These are phyloP conservation scores for Lacanobia wlatinum DNA, from an alignment of 2,888 invertebrate species.

Conservation along the genomic window DNA sequence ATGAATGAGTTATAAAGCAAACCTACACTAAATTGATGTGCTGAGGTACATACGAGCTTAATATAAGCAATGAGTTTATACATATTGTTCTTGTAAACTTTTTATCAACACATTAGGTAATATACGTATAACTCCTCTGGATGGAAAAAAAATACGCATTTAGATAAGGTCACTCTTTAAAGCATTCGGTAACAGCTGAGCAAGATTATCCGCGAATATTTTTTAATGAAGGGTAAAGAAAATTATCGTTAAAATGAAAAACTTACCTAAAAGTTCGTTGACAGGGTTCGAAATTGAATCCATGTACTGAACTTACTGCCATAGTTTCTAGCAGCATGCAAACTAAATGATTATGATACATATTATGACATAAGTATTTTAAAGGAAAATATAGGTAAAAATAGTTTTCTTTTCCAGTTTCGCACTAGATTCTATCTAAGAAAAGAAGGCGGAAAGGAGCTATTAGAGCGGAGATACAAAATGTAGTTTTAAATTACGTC, in stretches of 20 bases:
- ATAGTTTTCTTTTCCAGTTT: constrained; percentile 14
- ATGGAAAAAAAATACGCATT: not conserved
- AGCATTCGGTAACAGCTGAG: not conserved
- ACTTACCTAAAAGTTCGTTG: not conserved
- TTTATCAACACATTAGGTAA: not conserved
- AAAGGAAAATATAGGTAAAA: not conserved
- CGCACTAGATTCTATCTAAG: constrained; percentile 1
- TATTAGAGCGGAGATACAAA: constrained; percentile 33
- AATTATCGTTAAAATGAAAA: not conserved
- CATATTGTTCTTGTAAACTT: not conserved
- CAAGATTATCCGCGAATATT: not conserved
- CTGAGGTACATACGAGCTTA: not conserved
- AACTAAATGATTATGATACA: not conserved
- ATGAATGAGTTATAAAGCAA: not conserved
- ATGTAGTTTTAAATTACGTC: constrained; percentile 25
- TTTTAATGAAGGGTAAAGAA: not conserved
- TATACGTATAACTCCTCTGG: too few species aligned
- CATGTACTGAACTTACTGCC: too few species aligned
- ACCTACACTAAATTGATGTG: not conserved
- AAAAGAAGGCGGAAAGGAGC: constrained; percentile 34
- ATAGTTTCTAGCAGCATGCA: too few species aligned
- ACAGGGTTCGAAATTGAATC: too few species aligned
- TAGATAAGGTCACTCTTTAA: not conserved
- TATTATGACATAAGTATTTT: not conserved
- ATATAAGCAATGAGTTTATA: not conserved